These are phyloP conservation scores for Phataginus tricuspis DNA, from an alignment of 2,797 vertebrate species.

Conservation along the genomic window DNA sequence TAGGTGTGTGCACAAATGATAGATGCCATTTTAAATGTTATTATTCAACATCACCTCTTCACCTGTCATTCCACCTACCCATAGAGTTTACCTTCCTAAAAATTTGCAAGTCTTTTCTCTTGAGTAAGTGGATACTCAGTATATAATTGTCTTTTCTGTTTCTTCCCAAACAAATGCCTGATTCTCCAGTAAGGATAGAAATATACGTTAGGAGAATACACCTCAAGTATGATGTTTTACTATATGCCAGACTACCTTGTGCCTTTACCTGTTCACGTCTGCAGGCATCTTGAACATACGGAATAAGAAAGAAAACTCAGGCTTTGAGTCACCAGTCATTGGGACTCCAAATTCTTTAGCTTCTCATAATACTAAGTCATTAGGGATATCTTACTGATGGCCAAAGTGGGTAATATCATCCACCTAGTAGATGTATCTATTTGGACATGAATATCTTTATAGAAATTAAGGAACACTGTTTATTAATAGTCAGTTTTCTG, in stretches of 20 bases:
- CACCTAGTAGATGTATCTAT: background rate
- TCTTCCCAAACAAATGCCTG: background rate
- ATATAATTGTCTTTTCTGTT: background rate
- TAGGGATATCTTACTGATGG: background rate
- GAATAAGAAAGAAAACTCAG: background rate
- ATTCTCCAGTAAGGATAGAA: background rate
- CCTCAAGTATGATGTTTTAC: background rate
- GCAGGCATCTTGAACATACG: rapidly evolving
- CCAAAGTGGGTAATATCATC: background rate
- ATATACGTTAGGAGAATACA: background rate
- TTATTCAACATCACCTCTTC: background rate
- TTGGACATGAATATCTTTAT: background rate
- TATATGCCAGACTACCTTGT: background rate
- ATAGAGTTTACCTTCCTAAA: background rate
- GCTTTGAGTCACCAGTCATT: background rate
- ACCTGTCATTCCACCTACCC: too few relatives aligned
- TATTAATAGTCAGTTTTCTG: background rate
- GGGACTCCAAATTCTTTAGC: too few relatives aligned
- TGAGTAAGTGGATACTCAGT: background rate
- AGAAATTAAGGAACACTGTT: background rate
- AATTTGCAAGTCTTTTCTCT: background rate
- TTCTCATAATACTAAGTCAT: background rate
- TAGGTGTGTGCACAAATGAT: background rate
- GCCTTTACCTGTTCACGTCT: background rate
- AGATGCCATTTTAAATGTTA: background rate